Percentiles rank a stretch among this genome's conserved stretches.
These are phyloP conservation scores for Sebastes matsubarae DNA, from an alignment of 2,797 vertebrate species.

Conservation along the genomic window DNA sequence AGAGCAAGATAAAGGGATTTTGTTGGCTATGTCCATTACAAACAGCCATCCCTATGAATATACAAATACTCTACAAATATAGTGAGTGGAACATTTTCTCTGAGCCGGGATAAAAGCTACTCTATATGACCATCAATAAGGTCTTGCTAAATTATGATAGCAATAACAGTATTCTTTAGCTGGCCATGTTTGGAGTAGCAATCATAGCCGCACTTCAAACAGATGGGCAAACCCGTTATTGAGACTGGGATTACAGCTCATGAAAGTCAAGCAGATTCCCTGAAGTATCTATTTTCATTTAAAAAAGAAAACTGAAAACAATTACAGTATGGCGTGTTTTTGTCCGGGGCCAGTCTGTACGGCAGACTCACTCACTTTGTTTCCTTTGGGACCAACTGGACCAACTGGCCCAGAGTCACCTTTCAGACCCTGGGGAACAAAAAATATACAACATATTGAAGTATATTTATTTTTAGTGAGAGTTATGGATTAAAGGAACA, in stretches of 20 bases:
- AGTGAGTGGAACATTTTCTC: conserved; percentile 36
- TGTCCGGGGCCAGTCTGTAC: conserved; percentile 10
- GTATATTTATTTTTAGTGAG: conserved; percentile 9
- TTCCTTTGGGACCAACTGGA: conserved; percentile 87
- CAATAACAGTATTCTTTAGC: conserved; percentile 48
- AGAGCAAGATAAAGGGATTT: conserved; percentile 45
- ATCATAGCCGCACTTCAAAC: conserved; percentile 64
- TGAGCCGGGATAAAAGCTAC: conserved; percentile 46
- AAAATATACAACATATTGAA: conserved; percentile 60
- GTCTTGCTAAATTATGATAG: conserved; percentile 38
- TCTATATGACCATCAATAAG: conserved; percentile 39
- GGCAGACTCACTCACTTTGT: conserved; percentile 86
- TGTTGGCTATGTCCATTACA: conserved; percentile 43
- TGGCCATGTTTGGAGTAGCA: conserved; percentile 48
- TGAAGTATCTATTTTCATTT: conserved; percentile 22
- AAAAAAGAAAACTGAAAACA: conserved; percentile 1
- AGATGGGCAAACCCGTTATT: conserved; percentile 49
- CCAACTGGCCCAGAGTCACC: conserved; percentile 87
- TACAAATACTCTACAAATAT: conserved; percentile 58
- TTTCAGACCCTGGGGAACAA: conserved; percentile 87
- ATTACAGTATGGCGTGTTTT: not conserved
- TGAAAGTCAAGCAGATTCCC: conserved; percentile 50
- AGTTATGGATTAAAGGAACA: not conserved
- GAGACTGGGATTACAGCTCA: conserved; percentile 38
- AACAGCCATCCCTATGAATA: conserved; percentile 52